Percentiles rank a stretch among this genome's conserved stretches.
phyloP scores from a whole-genome alignment of 2,113 vertebrate genomes.

The Marmota flaviventris region DNA sequence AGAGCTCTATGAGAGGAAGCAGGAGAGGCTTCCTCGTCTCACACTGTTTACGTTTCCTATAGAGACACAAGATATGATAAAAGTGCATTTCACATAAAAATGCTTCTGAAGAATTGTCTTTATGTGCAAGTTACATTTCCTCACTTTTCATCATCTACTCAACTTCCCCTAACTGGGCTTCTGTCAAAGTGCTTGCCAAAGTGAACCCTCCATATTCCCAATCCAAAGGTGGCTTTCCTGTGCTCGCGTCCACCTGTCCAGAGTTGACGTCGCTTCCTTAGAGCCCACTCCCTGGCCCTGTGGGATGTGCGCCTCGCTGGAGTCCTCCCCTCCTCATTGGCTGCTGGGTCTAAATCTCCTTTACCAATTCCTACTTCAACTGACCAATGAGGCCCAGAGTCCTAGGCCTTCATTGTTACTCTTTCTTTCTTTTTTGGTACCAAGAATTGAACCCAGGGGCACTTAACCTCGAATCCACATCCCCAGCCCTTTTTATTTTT shows the following conservation, averaged over 20 bases:
- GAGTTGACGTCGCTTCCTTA: too few relatives aligned
- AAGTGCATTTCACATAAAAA: background rate
- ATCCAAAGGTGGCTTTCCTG: background rate
- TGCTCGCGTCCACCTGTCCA: background rate
- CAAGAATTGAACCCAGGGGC: too few relatives aligned
- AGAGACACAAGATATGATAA: background rate
- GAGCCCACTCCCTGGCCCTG: too few relatives aligned
- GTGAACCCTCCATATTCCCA: background rate
- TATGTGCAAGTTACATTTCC: background rate
- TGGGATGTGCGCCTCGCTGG: background rate
- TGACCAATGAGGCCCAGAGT: background rate
- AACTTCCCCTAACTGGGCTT: background rate
- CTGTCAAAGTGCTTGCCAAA: background rate
- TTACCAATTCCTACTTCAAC: background rate
- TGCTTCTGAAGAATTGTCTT: background rate
- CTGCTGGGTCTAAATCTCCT: background rate
- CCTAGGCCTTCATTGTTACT: background rate
- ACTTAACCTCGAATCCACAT: too few relatives aligned
- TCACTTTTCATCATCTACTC: background rate
- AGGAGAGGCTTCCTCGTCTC: background rate
- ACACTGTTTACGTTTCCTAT: background rate
- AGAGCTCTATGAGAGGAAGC: background rate
- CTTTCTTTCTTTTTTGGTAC: too few relatives aligned
- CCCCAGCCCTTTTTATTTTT: too few relatives aligned
- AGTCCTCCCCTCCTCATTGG: background rate